These are phyloP conservation scores for Crotalus viridis DNA, from an alignment of 2,113 vertebrate species.

Conservation along the genomic window DNA sequence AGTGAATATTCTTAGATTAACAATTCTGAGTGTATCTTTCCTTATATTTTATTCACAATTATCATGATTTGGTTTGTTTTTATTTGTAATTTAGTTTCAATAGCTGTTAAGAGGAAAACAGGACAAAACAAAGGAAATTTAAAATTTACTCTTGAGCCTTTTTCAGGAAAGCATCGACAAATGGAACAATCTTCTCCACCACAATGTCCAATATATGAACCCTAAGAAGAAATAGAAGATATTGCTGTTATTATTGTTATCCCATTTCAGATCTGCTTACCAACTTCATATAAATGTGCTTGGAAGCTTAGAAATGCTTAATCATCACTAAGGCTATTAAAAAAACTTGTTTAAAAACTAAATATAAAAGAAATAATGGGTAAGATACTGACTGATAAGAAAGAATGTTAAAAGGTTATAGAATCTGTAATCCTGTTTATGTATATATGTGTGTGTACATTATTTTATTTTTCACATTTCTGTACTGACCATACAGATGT, in stretches of 20 bases:
- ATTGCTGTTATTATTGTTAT: background rate
- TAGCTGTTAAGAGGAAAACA: background rate
- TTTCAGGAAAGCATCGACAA: constrained; percentile 80
- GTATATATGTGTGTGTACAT: background rate
- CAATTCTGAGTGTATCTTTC: background rate
- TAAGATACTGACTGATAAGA: background rate
- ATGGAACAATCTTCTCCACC: constrained; percentile 75
- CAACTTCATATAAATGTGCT: background rate
- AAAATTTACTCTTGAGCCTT: constrained; percentile 80
- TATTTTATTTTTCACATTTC: background rate
- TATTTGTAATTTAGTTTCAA: background rate
- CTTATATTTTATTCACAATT: background rate
- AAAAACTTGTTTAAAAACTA: background rate
- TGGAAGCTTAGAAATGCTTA: background rate
- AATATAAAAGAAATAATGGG: background rate
- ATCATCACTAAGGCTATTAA: background rate
- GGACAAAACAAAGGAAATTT: background rate
- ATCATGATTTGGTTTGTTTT: background rate
- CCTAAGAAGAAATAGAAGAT: constrained; percentile 50
- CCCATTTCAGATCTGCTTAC: background rate
- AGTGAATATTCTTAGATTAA: background rate
- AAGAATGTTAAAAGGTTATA: background rate
- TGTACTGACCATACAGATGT: background rate
- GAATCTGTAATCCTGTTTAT: background rate
- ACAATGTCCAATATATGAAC: constrained; percentile 65